These are phyloP conservation scores for Lepidothrix coronata DNA, from an alignment of 2,113 vertebrate species.

Conservation along the genomic window DNA sequence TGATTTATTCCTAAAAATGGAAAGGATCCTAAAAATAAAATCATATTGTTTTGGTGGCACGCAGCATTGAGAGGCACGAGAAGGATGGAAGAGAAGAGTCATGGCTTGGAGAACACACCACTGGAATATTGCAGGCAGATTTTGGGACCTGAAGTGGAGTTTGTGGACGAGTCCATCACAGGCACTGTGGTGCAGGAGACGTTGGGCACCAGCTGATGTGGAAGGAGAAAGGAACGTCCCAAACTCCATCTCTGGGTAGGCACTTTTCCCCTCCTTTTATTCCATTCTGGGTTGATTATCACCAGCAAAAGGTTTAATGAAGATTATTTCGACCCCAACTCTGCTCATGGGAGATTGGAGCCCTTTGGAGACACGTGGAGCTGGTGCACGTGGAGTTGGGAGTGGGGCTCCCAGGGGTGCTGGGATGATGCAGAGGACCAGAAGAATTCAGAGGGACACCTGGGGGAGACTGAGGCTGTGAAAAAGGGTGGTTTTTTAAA, in stretches of 20 bases:
- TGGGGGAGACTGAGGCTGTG: neutral
- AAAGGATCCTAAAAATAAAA: slow-evolving; percentile 39
- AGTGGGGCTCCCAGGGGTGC: neutral
- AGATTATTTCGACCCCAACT: neutral
- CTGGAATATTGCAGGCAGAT: neutral
- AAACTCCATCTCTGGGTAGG: neutral
- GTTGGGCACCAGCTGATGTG: neutral
- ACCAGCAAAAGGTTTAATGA: neutral
- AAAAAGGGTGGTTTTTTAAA: neutral
- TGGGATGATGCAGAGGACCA: neutral
- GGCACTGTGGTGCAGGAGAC: rapidly evolving
- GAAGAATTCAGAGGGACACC: neutral
- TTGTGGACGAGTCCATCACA: neutral
- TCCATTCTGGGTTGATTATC: neutral
- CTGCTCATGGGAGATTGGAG: neutral
- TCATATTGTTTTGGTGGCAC: neutral
- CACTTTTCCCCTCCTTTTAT: rapidly evolving
- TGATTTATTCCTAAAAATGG: slow-evolving; percentile 48
- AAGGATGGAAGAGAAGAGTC: neutral
- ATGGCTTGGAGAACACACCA: rapidly evolving
- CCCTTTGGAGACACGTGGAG: neutral
- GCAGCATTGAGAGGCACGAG: neutral
- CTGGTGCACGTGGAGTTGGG: rapidly evolving
- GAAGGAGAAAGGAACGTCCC: neutral
- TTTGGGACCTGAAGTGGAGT: neutral